phyloP scores from a whole-genome alignment of 2,888 invertebrate genomes.

The Biston betularia region DNA sequence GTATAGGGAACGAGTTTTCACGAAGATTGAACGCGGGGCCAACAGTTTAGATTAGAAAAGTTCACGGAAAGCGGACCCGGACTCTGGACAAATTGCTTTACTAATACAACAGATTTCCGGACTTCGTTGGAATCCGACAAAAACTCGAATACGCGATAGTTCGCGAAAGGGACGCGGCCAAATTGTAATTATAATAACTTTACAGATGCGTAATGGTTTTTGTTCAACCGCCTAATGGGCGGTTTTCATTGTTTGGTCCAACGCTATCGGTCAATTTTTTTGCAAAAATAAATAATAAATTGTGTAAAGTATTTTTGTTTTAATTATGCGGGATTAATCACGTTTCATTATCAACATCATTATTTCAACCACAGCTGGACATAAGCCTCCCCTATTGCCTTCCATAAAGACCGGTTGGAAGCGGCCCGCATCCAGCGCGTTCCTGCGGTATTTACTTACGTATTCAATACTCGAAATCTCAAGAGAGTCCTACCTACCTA shows the following conservation, averaged over 20 bases:
- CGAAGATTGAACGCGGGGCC: constrained; percentile 56
- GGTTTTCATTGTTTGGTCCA: background rate
- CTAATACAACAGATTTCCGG: constrained; percentile 81
- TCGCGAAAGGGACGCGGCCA: constrained; percentile 21
- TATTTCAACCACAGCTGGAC: no score
- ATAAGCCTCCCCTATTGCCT: no score
- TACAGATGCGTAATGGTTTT: constrained; percentile 31
- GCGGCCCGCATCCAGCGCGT: no score
- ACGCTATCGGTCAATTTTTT: background rate
- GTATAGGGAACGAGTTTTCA: constrained; percentile 45
- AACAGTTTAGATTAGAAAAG: constrained; percentile 85
- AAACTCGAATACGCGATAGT: constrained; percentile 53
- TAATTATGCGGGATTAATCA: no score
- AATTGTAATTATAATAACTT: constrained; percentile 34
- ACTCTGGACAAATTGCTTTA: constrained; percentile 76
- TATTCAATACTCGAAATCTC: no score
- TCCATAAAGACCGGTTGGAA: no score
- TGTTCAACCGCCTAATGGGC: constrained; percentile 17
- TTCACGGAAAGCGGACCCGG: constrained; percentile 66
- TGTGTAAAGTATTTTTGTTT: background rate
- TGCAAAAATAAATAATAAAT: background rate
- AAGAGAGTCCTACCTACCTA: no score
- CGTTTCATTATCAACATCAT: no score
- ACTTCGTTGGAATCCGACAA: constrained; percentile 64
- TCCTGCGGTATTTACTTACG: no score